Conservation (phyloP, 2,888 invertebrate genomes). For the Candidula unifasciata region DNA sequence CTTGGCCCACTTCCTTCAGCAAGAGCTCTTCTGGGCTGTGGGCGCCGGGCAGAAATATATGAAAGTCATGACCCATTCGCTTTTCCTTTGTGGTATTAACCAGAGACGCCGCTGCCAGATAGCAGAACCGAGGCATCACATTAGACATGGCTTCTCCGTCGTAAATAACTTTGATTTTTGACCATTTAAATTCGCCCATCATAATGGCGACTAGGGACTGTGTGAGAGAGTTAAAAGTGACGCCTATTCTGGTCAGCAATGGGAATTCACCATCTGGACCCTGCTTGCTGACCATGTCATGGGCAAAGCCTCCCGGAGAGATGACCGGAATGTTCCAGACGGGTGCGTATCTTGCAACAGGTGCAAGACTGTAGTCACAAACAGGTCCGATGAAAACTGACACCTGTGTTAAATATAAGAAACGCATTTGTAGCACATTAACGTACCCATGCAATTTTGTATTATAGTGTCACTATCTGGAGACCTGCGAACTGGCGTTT, state of each 20-base stretch:
- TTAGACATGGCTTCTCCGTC: conserved; percentile 32
- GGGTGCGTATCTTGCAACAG: conserved; percentile 91
- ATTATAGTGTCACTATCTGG: too few species aligned
- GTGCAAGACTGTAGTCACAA: conserved; percentile 86
- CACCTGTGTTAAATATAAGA: neutral
- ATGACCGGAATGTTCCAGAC: conserved; percentile 95
- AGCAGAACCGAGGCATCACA: conserved; percentile 54
- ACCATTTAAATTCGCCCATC: conserved; percentile 49
- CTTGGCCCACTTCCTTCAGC: conserved; percentile 42
- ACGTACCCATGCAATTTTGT: too few species aligned
- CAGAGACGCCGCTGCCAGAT: conserved; percentile 51
- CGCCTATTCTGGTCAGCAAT: conserved; percentile 54
- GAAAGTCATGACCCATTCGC: conserved; percentile 42
- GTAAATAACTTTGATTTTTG: conserved; percentile 54
- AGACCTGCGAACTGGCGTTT: too few species aligned
- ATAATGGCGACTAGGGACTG: conserved; percentile 44
- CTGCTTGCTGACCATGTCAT: conserved; percentile 70
- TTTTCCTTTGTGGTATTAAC: conserved; percentile 44
- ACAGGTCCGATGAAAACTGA: conserved; percentile 63
- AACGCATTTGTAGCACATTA: neutral
- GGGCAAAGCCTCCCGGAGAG: conserved; percentile 80
- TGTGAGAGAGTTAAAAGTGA: conserved; percentile 56
- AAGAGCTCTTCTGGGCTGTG: conserved; percentile 42
- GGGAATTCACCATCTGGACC: conserved; percentile 52
- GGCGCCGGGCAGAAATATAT: conserved; percentile 41